phyloP scores from a whole-genome alignment of 2,797 vertebrate genomes.

The Acanthurus lineatus region DNA sequence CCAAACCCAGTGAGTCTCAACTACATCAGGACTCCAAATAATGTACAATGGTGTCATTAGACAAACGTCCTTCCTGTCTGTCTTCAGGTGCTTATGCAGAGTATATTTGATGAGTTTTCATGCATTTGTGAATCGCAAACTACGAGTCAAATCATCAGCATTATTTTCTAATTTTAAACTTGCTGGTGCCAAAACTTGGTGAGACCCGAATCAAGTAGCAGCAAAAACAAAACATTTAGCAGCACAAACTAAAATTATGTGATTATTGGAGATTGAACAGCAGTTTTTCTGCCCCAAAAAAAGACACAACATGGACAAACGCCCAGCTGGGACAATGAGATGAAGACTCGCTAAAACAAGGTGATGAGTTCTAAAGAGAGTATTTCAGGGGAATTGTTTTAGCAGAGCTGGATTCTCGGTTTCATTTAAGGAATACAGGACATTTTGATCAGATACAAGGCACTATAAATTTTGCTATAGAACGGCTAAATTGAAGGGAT shows the following conservation, averaged over 20 bases:
- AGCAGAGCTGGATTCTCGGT: constrained; percentile 52
- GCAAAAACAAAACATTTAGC: constrained; percentile 37
- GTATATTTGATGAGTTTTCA: background rate
- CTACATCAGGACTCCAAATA: background rate
- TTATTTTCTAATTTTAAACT: background rate
- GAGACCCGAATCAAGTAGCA: constrained; percentile 40
- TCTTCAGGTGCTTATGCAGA: background rate
- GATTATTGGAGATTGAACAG: background rate
- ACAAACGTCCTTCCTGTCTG: background rate
- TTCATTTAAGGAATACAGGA: constrained; percentile 77
- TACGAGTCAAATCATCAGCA: background rate
- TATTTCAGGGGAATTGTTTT: constrained; percentile 52
- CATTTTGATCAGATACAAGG: constrained; percentile 83
- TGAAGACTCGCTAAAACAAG: background rate
- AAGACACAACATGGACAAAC: background rate
- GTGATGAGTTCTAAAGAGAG: background rate
- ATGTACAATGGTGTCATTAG: background rate
- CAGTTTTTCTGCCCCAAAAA: background rate
- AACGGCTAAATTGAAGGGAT: constrained; percentile 66
- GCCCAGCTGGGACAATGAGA: constrained; percentile 4
- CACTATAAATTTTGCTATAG: constrained; percentile 87
- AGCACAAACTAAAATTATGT: background rate
- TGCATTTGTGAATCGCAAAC: background rate
- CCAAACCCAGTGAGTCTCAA: background rate
- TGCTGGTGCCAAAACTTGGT: background rate